These are phyloP conservation scores for Eumaeus atala DNA, from an alignment of 1,140 invertebrate species.

Conservation along the genomic window DNA sequence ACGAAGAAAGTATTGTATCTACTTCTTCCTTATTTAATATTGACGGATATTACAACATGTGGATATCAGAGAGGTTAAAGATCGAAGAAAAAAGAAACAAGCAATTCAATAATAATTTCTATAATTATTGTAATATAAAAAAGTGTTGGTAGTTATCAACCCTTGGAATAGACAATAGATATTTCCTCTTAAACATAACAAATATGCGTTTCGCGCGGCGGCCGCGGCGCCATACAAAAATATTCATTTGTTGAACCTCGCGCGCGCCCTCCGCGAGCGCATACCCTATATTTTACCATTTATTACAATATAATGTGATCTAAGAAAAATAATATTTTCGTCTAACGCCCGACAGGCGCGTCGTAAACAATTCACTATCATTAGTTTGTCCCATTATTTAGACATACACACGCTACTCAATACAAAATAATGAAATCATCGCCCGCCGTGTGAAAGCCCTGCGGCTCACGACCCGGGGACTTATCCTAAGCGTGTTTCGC, in stretches of 20 bases:
- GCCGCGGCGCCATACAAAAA: slow-evolving; percentile 59
- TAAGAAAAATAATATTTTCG: slow-evolving; percentile 74
- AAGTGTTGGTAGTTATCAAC: slow-evolving; percentile 73
- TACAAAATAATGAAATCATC: slow-evolving; percentile 24
- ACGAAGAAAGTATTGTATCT: not conserved
- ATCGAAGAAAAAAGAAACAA: slow-evolving; percentile 39
- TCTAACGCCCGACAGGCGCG: slow-evolving; percentile 58
- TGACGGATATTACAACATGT: not conserved
- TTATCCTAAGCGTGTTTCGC: slow-evolving; percentile 24
- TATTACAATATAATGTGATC: slow-evolving; percentile 72
- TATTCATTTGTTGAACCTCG: slow-evolving; percentile 51
- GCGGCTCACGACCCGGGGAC: slow-evolving; percentile 16
- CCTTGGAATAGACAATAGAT: slow-evolving; percentile 72
- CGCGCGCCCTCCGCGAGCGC: slow-evolving; percentile 30
- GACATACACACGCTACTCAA: slow-evolving; percentile 28
- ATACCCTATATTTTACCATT: slow-evolving; percentile 59
- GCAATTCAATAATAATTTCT: slow-evolving; percentile 71
- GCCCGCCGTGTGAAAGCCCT: not conserved
- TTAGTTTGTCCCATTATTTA: slow-evolving; percentile 58
- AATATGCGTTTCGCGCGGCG: slow-evolving; percentile 42
- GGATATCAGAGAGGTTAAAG: too few relatives aligned
- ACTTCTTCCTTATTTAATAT: not conserved
- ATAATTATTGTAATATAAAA: slow-evolving; percentile 75
- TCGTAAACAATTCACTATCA: slow-evolving; percentile 71
- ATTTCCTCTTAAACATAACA: slow-evolving; percentile 74